Base-by-base conservation (phyloP, 2,888 invertebrate genomes). In the Microplitis deprimator region DNA sequence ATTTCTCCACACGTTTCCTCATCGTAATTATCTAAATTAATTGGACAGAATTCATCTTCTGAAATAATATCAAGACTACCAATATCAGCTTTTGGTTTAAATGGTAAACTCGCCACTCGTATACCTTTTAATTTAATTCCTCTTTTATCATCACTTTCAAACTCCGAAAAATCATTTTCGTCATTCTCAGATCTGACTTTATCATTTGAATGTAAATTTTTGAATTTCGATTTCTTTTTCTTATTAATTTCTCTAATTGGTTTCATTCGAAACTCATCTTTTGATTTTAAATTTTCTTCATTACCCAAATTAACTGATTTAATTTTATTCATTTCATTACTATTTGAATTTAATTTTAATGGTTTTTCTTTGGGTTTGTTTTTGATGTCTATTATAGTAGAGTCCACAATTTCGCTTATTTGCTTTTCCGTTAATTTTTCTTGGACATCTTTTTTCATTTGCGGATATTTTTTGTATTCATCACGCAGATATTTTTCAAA, bases 401-500 rank as follows among this genome's bases (percentile, higher is more conserved):
- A 13, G 8, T 8, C 50, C 1, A 50, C 79, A 77, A 75, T 79
- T 80, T 79, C 79, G 72, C 79, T 78, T 75, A 72, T 72, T 72
- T 61, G n/a, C 38, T 20, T 41, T n/a, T 68, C 41, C 6, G 73
- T 71, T 8, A 68, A 73, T 39, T 82, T 79, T 16, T 73, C 73
- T 13, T 77, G 76, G 5, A 88, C 70, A 64, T 89, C 86, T 3
- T 83, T 80, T 3, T 82, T 85, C 84, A 90, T 88, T 67, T 80
- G 85, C 6, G 89, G 89, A 82, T 89, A 86, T 76, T 84, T 87
- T 41, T 80, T 74, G 75, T 84, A 89, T 91, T 91, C 91, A 80
- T 92, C 91, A 7, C 91, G 85, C 73, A 94, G 84, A 84, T 93
- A 91, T 81, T 91, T 93, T 79, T 92, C 92, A 85, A 96, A 95